A percentile compares a stretch with the other conserved stretches of the same genome.
These are phyloP conservation scores for Protodeltote pygarga DNA, from an alignment of 2,888 invertebrate genomes.

Conservation along the genomic window DNA sequence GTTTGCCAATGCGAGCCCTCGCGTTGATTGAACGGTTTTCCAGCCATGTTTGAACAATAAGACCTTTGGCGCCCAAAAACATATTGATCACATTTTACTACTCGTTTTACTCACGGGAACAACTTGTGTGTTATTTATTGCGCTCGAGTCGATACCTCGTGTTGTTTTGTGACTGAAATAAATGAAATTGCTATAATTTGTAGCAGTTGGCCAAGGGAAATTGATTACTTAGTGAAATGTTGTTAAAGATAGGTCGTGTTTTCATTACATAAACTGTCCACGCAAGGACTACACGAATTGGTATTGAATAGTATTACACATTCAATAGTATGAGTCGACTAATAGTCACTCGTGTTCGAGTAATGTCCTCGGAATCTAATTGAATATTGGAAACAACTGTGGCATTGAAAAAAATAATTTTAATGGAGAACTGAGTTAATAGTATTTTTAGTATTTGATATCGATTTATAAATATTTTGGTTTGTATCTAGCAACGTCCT, in stretches of 20 bases:
- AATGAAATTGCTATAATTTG: constrained; percentile 14
- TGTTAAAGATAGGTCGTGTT: not conserved
- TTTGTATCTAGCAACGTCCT: constrained; percentile 42
- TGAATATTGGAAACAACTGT: constrained; percentile 19
- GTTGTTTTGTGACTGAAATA: not conserved
- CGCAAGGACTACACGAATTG: not conserved
- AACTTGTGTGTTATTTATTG: constrained; percentile 5
- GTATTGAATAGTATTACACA: constrained; percentile 24
- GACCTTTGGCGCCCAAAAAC: constrained; percentile 17
- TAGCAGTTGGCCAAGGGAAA: constrained; percentile 3
- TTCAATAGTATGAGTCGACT: constrained; percentile 1
- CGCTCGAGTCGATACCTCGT: not conserved
- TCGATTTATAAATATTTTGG: constrained; percentile 40
- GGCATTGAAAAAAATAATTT: constrained; percentile 25
- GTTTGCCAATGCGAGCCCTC: constrained; percentile 7
- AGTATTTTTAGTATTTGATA: constrained; percentile 8
- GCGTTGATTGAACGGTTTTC: constrained; percentile 22
- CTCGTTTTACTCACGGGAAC: constrained; percentile 8
- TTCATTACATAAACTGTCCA: constrained; percentile 4
- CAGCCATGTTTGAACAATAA: constrained; percentile 10
- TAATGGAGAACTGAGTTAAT: constrained; percentile 28
- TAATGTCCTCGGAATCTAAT: constrained; percentile 12
- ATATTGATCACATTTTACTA: constrained; percentile 27
- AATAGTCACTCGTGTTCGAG: constrained; percentile 11
- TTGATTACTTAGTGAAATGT: constrained; percentile 2